Evolutionary conservation across 2,888 invertebrate species (phyloP).

Genomic region (Agonum fuliginosum): DNA sequence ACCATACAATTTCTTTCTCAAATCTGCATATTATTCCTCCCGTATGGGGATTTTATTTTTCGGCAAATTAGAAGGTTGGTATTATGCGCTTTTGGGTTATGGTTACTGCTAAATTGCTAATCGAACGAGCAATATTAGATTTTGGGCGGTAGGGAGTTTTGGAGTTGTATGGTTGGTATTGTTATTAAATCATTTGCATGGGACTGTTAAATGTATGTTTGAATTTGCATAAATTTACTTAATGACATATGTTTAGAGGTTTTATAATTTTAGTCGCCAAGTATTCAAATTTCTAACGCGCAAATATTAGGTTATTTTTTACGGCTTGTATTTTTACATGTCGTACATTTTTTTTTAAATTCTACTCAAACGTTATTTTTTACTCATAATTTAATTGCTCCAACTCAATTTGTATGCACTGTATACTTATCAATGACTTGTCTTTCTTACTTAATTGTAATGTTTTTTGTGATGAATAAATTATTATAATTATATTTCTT

Average conservation of each 20-base stretch:
- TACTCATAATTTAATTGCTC: too few species aligned
- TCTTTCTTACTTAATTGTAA: too few species aligned
- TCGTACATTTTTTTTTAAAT: too few species aligned
- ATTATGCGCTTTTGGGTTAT: conserved; percentile 28
- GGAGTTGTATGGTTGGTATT: background rate
- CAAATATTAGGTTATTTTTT: background rate
- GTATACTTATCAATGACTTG: too few species aligned
- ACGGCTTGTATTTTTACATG: too few species aligned
- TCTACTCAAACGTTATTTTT: too few species aligned
- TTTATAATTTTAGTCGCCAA: background rate
- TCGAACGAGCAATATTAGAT: conserved; percentile 35
- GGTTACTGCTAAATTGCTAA: conserved; percentile 3
- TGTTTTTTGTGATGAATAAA: too few species aligned
- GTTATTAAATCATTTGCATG: conserved; percentile 19
- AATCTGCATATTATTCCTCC: conserved; percentile 16
- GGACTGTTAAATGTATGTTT: background rate
- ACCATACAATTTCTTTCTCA: conserved; percentile 15
- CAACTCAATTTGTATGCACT: too few species aligned
- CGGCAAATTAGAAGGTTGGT: conserved; percentile 37
- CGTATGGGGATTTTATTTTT: conserved; percentile 33
- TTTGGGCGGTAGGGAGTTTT: background rate
- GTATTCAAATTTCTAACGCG: background rate
- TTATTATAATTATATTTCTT: too few species aligned
- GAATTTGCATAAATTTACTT: conserved; percentile 26
- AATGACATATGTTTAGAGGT: conserved; percentile 12